Base-by-base conservation (phyloP, 2,888 invertebrate species). In the Drosophila helvetica region DNA sequence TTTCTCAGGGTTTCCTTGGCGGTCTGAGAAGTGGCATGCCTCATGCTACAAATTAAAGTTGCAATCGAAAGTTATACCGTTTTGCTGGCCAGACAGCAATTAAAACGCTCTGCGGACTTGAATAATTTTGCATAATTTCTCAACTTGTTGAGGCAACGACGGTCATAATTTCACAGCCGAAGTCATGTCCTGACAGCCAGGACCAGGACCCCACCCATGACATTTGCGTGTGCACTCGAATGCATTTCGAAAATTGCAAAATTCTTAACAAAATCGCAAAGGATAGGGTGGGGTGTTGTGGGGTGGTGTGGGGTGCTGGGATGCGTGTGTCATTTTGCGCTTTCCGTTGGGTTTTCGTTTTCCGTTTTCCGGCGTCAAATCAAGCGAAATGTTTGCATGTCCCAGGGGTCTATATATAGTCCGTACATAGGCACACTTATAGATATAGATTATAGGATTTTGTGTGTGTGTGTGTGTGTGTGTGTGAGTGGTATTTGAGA, bases 121-220 rank as follows among this genome's bases (percentile, higher is more conserved):
- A 59, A 77, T 79, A 75, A 62, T 63, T 79, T 74, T 65, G 57
- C 68, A 76, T 79, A 76, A 78, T 69, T 71, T 57, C 45, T 2
- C 4, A 71, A 85, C 74, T 81, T 85, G 72, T 79, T 85, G 76
- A 72, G 54, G 71, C 64, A 1, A 38, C 38, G 53, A 48, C 8
- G 58, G 57, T 63, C 65, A 54, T 63, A 61, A 79, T 59, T 69
- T 54, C 25, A 42, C 27, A 4, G 60, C 47, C 38, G 18, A 42
- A 61, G 38, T 56, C 64, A 50, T 46, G 54, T 53, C 30, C 61
- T 25, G 63, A 48, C 51, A 64, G 42, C 51, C 33, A 38, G 38
- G 27, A 25, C 25, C 38, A 15, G 33, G 0, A 15, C 33, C 15
- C 54, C 59, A 60, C 46, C 51, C 56, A 7, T 59, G 25, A 63